Conservation (phyloP, 2,113 vertebrate genomes). For the Psophia crepitans region DNA sequence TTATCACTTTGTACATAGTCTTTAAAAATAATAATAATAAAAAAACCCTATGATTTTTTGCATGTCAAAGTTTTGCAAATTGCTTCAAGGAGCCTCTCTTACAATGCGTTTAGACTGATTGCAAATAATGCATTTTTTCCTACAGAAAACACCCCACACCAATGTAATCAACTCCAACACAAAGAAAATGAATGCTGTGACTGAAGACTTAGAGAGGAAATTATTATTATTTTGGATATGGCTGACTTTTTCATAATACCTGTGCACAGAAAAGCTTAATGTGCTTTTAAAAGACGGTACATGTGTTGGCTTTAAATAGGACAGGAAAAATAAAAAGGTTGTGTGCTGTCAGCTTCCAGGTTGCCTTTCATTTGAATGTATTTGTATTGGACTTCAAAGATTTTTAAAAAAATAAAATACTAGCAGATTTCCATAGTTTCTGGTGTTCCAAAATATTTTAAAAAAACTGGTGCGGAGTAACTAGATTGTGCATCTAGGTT, state of each 20-base stretch:
- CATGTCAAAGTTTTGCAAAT: slow-evolving; percentile 44
- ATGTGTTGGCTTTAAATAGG: slow-evolving; percentile 37
- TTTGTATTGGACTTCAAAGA: slow-evolving; percentile 40
- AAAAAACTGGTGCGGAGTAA: neutral
- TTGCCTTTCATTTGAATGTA: slow-evolving; percentile 24
- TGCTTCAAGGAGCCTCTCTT: slow-evolving; percentile 24
- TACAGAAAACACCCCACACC: neutral
- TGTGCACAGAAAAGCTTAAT: neutral
- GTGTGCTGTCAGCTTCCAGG: neutral
- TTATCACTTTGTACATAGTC: neutral
- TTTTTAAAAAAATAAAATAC: neutral
- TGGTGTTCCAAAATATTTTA: slow-evolving; percentile 40
- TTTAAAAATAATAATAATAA: slow-evolving; percentile 1
- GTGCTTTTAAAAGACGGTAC: neutral
- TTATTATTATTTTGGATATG: slow-evolving; percentile 22
- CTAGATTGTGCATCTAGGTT: neutral
- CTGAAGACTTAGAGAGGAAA: slow-evolving; percentile 25
- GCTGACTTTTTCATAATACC: slow-evolving; percentile 1
- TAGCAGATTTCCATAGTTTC: slow-evolving; percentile 29
- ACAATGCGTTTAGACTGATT: slow-evolving; percentile 29
- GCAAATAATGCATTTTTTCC: neutral
- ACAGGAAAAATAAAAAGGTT: neutral
- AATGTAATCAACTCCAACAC: neutral
- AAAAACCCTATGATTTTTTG: neutral
- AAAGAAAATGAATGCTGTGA: neutral